A percentile compares a stretch with the other conserved stretches of the same genome.
Conservation (phyloP, 2,888 invertebrate genomes). For the Caenorhabditis sulstoni region DNA sequence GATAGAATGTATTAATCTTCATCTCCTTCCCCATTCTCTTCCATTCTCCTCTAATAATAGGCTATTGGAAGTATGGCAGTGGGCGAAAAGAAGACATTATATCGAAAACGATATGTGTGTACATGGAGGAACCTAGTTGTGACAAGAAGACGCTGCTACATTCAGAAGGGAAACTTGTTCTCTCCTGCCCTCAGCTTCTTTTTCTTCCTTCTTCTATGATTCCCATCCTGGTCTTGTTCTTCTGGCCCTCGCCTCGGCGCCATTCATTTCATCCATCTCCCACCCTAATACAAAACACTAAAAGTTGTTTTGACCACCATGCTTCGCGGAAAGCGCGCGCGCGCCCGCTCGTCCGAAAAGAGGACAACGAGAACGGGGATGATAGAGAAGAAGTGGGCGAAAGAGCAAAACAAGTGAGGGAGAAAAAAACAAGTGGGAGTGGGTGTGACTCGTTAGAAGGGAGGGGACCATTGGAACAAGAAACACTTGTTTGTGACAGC, state of each 20-base stretch:
- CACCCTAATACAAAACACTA: neutral
- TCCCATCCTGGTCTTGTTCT: too few relatives aligned
- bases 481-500: too few relatives aligned
- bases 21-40: too few relatives aligned
- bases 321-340: conserved; percentile 4
- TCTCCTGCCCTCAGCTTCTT: neutral
- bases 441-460: neutral
- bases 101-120: too few relatives aligned
- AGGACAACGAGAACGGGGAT: neutral
- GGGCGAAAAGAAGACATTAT: too few relatives aligned
- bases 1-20: too few relatives aligned
- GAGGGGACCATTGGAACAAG: neutral
- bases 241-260: neutral
- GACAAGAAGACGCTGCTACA: too few relatives aligned
- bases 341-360: neutral
- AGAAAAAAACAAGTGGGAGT: neutral
- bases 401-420: conserved; percentile 13
- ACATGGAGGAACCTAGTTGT: too few relatives aligned
- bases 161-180: conserved; percentile 3
- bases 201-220: neutral
- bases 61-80: too few relatives aligned
- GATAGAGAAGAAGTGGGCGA: neutral
- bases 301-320: conserved; percentile 12
- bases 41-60: too few relatives aligned
- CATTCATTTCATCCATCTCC: neutral